Base-by-base conservation (phyloP, 1,140 invertebrate genomes). In the Bombus vancouverensis region DNA sequence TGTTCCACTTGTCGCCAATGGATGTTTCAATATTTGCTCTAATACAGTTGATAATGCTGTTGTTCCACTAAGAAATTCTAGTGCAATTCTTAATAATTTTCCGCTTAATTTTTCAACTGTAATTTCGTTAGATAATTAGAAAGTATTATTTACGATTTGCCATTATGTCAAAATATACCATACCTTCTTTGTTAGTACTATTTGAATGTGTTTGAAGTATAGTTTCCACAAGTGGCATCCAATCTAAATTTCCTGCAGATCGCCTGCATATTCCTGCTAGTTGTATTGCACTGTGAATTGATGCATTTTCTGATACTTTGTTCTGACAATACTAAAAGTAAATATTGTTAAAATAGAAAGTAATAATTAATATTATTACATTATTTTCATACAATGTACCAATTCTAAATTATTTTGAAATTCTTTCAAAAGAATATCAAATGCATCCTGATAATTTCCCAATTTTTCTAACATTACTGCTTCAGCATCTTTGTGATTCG, bases 21-120 rank as follows among this genome's bases (percentile, higher is more conserved):
- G 95, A 91, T 95, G 94, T 87, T 95, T 95, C 57, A 95, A 85
- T 83, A 95, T 95, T 84, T 95, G 92, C 77, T 95, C 95, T 66
- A 95, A 82, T 79, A 95, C 94, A 10, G 90, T 92, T 1, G 95
- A 95, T 1, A 95, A 75, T 65, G 94, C 93, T 28, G 94, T 95
- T 47, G 94, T 95, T 57, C 95, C 94, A 59, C 95, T 94, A 34
- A 95, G 81, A 57, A 92, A 92, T 90, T 95, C 94, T 83, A 95
- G 83, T 39, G 94, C 92, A 37, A 95, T 86, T 88, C 94, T 94
- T 28, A 95, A 89, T 9, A 95, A 76, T 75, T 93, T 95, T 44
- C 94, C 93, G 28, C 92, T 90, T n/a, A 95, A 91, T 47, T 84
- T 87, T 83, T 94, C 92, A 42, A 91, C 78, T 91, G 81, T 15